phyloP scores from a whole-genome alignment of 92 coral and sea anemone species.

The Palythoa grandis region DNA sequence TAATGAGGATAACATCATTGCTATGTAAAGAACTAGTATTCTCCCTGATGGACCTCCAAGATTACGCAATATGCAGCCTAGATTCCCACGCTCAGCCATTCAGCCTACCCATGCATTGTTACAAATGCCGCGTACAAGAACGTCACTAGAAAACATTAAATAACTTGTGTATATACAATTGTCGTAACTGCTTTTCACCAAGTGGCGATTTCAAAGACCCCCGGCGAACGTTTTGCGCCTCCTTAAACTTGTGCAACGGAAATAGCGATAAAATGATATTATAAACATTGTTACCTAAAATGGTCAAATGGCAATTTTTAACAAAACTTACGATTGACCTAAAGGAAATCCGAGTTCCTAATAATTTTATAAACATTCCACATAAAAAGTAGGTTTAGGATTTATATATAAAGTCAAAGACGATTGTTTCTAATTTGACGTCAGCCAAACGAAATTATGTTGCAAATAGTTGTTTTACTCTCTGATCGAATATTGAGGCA shows the following conservation, averaged over 20 bases:
- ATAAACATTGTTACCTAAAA: slow-evolving; percentile 24
- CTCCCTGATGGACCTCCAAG: no score
- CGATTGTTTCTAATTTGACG: slow-evolving; percentile 11
- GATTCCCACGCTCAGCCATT: no score
- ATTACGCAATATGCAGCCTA: no score
- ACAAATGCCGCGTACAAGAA: no score
- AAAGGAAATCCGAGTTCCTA: slow-evolving; percentile 26
- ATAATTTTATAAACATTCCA: neutral
- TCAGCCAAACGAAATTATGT: neutral
- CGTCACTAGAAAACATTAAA: no score
- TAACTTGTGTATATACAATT: no score
- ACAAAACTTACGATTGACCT: neutral
- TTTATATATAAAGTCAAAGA: neutral
- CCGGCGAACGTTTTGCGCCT: neutral
- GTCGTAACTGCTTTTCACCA: neutral
- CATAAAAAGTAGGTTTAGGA: neutral
- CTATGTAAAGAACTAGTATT: no score
- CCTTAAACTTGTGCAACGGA: neutral
- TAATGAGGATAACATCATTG: no score
- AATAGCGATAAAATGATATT: neutral
- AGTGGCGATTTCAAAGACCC: neutral
- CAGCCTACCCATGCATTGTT: no score
- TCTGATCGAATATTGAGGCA: no score
- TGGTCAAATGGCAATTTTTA: neutral
- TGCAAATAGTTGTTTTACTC: no score